Base-by-base conservation (phyloP, 2,888 invertebrate genomes). In the Caenorhabditis virilis region DNA sequence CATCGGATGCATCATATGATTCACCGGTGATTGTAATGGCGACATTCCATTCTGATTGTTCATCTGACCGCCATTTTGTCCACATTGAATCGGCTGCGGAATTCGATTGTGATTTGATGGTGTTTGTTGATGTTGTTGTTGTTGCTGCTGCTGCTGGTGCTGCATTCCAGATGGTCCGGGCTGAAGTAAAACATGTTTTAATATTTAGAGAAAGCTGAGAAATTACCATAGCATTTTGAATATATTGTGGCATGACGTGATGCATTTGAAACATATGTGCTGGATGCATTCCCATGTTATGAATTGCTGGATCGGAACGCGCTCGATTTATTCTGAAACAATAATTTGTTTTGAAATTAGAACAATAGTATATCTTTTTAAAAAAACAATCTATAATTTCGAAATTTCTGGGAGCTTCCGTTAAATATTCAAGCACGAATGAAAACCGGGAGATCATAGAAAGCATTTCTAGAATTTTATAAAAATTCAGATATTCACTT, bases 241-340 rank as follows among this genome's bases (percentile, higher is more conserved):
- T 43, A 52, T 53, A 54, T 15, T 53, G 51, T 7, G 48, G 46
- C 16, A 11, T 16, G n/a, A 20, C 15, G 27, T 30, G 26, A 18
- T 33, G 35, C 46, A 51, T 36, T 33, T 42, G 48, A 18, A 46
- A 36, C n/a, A 25, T 50, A 15, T 52, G 54, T 53, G 47, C 48
- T 13, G 50, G 48, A 18, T 45, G 26, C 59, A 59, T 65, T 3
- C 55, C 77, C 71, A 74, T 74, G 62, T 80, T 75, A 59, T 72
- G 64, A 20, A 81, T 78, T 20, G 81, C 74, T 1, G 81, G 78
- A 41, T 82, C 81, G 9, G 76, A 76, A 13, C 77, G 69, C 1
- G 81, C 79, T n/a, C 80, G 72, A 43, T 69, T 69, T 38, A 74
- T 69, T 50, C 74, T 74, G 55, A 30, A 13, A 30, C 6, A 30